Percentiles rank a stretch among this genome's conserved stretches.
Conservation (phyloP, 2,113 vertebrate genomes). For the Pica pica region DNA sequence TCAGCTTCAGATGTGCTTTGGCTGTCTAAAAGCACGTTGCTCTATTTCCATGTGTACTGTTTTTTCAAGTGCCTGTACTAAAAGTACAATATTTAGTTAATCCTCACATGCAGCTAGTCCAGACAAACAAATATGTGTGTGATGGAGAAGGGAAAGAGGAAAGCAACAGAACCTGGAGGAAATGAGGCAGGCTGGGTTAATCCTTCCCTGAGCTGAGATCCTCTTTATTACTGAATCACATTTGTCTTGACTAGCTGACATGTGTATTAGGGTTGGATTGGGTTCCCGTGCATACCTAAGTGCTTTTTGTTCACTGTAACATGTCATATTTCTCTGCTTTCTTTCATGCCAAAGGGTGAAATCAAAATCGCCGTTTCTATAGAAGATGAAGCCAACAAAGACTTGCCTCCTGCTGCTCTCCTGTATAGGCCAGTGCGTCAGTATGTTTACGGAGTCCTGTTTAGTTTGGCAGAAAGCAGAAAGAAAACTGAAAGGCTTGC, state of each 20-base stretch:
- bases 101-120: neutral
- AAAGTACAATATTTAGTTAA: neutral
- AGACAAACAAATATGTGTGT: neutral
- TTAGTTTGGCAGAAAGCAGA: slow-evolving; percentile 92
- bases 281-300: neutral
- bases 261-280: slow-evolving; percentile 1
- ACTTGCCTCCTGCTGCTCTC: slow-evolving; percentile 92
- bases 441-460: slow-evolving; percentile 96
- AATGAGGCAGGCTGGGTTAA: neutral
- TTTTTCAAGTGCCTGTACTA: neutral
- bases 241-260: neutral
- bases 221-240: neutral
- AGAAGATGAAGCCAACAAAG: slow-evolving; percentile 97
- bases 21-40: neutral
- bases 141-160: neutral
- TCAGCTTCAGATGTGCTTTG: neutral
- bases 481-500: slow-evolving; percentile 92
- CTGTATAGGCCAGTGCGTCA: slow-evolving; percentile 93
- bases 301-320: slow-evolving; percentile 53
- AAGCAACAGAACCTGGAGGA: neutral
- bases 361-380: slow-evolving; percentile 94
- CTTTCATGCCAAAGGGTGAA: slow-evolving; percentile 86
- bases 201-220: neutral
- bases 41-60: neutral
- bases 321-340: slow-evolving; percentile 70